phyloP scores from a whole-genome alignment of 64 coral and sea anemone genomes.

The Cladopsammia gracilis region DNA sequence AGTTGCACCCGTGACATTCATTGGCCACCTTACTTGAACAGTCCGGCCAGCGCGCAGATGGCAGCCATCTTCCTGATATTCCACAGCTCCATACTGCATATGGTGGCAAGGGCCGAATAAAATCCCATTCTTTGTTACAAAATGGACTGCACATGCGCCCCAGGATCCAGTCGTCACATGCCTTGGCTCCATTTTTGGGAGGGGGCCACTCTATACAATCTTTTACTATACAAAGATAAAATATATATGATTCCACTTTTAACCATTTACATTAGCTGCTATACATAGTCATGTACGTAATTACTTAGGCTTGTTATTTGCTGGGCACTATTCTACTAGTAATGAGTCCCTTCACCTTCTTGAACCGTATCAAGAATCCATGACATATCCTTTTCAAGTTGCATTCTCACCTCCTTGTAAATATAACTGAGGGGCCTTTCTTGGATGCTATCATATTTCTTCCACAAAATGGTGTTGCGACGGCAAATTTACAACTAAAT shows the following conservation, averaged over 20 bases:
- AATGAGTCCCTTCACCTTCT: too few relatives aligned
- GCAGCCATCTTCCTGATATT: constrained; percentile 15
- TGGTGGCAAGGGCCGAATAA: not conserved
- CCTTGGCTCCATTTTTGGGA: constrained; percentile 46
- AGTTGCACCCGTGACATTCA: not conserved
- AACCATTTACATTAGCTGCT: too few relatives aligned
- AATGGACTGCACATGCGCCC: constrained; percentile 36
- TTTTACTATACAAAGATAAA: not conserved
- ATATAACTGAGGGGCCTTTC: too few relatives aligned
- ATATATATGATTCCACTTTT: not conserved
- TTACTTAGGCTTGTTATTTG: too few relatives aligned
- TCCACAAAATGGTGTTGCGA: too few relatives aligned
- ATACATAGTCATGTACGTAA: too few relatives aligned
- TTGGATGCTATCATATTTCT: too few relatives aligned
- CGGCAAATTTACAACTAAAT: too few relatives aligned
- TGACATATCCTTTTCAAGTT: too few relatives aligned
- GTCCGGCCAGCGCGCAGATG: constrained; percentile 1
- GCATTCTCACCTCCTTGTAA: too few relatives aligned
- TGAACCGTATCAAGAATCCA: too few relatives aligned
- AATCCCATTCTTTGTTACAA: constrained; percentile 30
- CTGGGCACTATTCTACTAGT: too few relatives aligned
- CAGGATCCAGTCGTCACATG: constrained; percentile 27
- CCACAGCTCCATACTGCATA: constrained; percentile 29
- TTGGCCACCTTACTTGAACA: constrained; percentile 25
- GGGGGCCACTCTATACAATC: not conserved